These are phyloP conservation scores for Fabriciana adippe DNA, from an alignment of 2,888 invertebrate species.

Conservation along the genomic window DNA sequence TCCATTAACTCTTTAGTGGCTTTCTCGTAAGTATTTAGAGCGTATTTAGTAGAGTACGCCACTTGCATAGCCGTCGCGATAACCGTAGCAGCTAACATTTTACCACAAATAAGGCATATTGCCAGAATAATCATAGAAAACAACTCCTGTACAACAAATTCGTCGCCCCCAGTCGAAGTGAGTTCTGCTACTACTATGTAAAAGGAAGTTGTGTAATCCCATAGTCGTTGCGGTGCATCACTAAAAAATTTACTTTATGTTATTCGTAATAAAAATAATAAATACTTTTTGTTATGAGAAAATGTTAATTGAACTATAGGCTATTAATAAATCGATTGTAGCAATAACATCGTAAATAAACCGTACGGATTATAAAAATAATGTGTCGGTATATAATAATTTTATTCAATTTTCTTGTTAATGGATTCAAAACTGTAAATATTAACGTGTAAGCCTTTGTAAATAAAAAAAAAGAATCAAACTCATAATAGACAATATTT, in stretches of 20 bases:
- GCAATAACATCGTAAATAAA: too few relatives aligned
- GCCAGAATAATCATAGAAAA: slow-evolving; percentile 59
- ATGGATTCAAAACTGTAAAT: too few relatives aligned
- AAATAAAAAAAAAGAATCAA: too few relatives aligned
- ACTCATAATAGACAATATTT: too few relatives aligned
- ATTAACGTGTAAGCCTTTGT: too few relatives aligned
- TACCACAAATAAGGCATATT: slow-evolving; percentile 62
- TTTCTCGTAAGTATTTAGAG: slow-evolving; percentile 64
- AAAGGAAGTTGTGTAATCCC: slow-evolving; percentile 71
- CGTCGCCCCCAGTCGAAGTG: slow-evolving; percentile 68
- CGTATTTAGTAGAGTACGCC: slow-evolving; percentile 65
- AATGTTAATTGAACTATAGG: neutral
- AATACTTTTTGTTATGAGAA: neutral
- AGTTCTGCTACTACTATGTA: slow-evolving; percentile 63
- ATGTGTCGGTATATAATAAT: too few relatives aligned
- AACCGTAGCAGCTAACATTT: slow-evolving; percentile 67
- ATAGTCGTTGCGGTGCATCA: slow-evolving; percentile 56
- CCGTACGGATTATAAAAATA: too few relatives aligned
- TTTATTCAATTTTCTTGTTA: too few relatives aligned
- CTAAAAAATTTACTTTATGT: slow-evolving; percentile 43
- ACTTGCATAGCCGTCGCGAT: slow-evolving; percentile 69
- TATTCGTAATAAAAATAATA: neutral
- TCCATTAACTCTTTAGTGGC: slow-evolving; percentile 63
- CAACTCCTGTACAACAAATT: slow-evolving; percentile 55
- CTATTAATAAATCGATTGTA: too few relatives aligned